Base-by-base conservation (phyloP, 2,113 vertebrate genomes). In the Cyprinodon variegatus region DNA sequence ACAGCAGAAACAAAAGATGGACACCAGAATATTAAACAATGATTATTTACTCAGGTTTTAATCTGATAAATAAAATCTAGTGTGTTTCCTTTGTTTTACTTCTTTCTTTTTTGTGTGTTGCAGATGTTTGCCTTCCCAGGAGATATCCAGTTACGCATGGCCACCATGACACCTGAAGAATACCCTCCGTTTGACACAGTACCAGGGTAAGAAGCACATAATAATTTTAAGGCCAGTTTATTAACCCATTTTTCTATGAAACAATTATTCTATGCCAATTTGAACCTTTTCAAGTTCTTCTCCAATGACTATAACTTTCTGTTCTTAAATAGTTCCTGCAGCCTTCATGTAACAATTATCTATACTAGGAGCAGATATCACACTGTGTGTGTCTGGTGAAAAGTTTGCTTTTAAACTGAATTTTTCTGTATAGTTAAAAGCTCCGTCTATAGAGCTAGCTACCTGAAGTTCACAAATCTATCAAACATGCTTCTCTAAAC, bases 121-220 rank as follows among this genome's bases (percentile, higher is more conserved):
- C 93, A 99, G 97, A 97, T 98, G 89, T 99, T 97, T 93, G 78
- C 93, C 92, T 97, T 94, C 94, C 95, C 97, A 82, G 92, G 96
- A 86, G 97, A 99, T 80, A 93, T 98, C 91, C 97, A 96, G 88
- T 95, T 99, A 85, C 95, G 98, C 61, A 98, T 99, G 97, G 89
- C 95, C 74, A 93, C 95, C 89, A 96, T 98, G 92, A 90, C 93
- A 78, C 96, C 97, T 63, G 97, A 98, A 86, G 96, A 98, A 78
- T 99, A 98, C 88, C 50, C 82, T 71, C 64, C 89, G 29, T 95
- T 94, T 84, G 91, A 94, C 85, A 84, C 87, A 9, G 41, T 91
- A 88, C 91, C 87, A n/a, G 92, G 94, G 94, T 95, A 90, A 93
- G 93, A 68, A 41, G 29, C 5, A 17, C 81, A 53, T 53, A 5